These are phyloP conservation scores for Phocoena phocoena DNA, from an alignment of 2,113 vertebrate species.

Conservation along the genomic window DNA sequence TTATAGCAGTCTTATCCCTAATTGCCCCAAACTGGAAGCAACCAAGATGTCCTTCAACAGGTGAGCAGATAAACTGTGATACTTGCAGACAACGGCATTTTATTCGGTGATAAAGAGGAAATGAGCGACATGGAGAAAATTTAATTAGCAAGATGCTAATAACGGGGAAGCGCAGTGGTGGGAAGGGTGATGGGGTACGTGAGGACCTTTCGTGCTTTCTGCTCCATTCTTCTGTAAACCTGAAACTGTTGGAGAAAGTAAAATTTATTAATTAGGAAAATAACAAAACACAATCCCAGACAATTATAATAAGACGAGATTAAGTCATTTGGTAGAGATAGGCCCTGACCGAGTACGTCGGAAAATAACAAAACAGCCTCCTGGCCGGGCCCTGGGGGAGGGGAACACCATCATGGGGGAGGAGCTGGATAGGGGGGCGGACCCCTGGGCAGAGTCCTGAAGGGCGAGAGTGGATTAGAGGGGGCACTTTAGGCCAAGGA, in stretches of 20 bases:
- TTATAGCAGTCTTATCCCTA: background rate
- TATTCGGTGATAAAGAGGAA: background rate
- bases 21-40: background rate
- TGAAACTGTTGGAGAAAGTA: background rate
- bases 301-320: background rate
- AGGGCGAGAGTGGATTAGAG: too few species aligned
- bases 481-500: background rate
- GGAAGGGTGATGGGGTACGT: too few species aligned
- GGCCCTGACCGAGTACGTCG: background rate
- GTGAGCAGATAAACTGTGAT: background rate
- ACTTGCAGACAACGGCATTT: fast-evolving
- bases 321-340: background rate
- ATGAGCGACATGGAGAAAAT: background rate
- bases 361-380: background rate
- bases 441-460: too few species aligned
- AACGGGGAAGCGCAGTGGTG: background rate
- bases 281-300: background rate
- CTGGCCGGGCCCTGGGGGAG: background rate
- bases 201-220: background rate
- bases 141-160: too few species aligned
- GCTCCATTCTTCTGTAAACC: background rate
- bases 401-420: too few species aligned
- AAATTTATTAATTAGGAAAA: background rate
- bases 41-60: background rate
- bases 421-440: too few species aligned